Evolutionary conservation across 2,888 invertebrate species (phyloP).

Genomic region (Andrena marginata): DNA sequence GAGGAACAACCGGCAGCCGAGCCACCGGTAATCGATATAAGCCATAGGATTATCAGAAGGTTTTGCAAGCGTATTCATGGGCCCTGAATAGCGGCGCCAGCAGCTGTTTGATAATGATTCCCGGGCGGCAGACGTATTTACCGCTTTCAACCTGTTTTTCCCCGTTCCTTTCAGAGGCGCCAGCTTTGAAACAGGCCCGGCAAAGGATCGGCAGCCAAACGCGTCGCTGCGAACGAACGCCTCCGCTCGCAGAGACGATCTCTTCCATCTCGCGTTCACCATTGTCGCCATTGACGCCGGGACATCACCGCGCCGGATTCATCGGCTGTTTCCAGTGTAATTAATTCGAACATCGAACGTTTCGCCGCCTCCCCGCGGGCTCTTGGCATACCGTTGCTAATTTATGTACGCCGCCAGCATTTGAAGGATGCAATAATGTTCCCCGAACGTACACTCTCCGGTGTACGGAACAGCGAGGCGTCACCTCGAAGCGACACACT

Average conservation of each 20-base stretch:
- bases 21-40: slow-evolving; percentile 49
- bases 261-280: slow-evolving; percentile 10
- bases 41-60: slow-evolving; percentile 54
- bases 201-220: slow-evolving; percentile 28
- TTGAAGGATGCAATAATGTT: no score
- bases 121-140: slow-evolving; percentile 35
- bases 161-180: slow-evolving; percentile 25
- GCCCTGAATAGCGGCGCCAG: slow-evolving; percentile 43
- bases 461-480: not conserved
- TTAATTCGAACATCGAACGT: slow-evolving; percentile 28
- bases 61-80: slow-evolving; percentile 28
- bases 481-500: not conserved
- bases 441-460: no score
- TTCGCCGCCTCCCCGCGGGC: not conserved
- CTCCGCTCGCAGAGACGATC: slow-evolving; percentile 12
- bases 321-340: slow-evolving; percentile 17
- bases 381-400: not conserved
- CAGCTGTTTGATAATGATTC: slow-evolving; percentile 57
- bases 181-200: slow-evolving; percentile 29
- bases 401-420: not conserved
- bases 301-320: not conserved
- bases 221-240: slow-evolving; percentile 34
- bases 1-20: slow-evolving; percentile 19
- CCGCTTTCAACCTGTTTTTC: slow-evolving; percentile 50
- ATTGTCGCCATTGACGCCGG: not conserved